Evolutionary conservation across 2,888 invertebrate genomes (phyloP), one percentile per base, ranked within the genome.

Genomic region (Xanthia togata): DNA sequence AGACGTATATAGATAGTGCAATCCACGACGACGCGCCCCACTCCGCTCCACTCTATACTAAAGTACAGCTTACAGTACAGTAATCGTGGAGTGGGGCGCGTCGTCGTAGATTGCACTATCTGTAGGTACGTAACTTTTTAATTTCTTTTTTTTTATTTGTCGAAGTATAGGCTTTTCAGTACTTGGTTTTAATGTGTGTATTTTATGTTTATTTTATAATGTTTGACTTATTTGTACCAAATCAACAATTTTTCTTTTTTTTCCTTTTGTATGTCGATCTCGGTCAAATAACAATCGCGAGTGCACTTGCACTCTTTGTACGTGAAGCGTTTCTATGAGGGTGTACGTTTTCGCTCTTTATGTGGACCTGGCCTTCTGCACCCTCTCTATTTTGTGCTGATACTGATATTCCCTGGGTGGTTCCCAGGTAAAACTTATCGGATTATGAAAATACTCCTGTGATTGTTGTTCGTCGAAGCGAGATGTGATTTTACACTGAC

Each of bases 361-460:
- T 72, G 17, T n/a, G 17, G 14, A 55, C n/a, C 17, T 0, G 4
- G 9, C 38, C 47, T 76, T 70, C 79, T 76, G 50, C 5, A 35
- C 4, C 17, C 8, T 23, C 41, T 44, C 4, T 23, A 31, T 23
- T 38, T 1, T 23, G 11, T 17, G 0, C 17, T 20, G 41, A 78
- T 64, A 73, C 59, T 70, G 64, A 75, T 79, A 81, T 81, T 82
- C 73, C 60, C 67, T 57, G 14, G 62, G 26, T 50, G 47, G 9
- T n/a, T 5, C 57, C 70, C 88, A 88, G 88, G 87, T 88, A 75
- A 85, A 87, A 85, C 53, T 85, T 87, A 87, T 84, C 70, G 78
- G 81, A 86, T 88, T 87, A 85, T 84, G 74, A 84, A 81, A 88
- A 87, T 81, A 79, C 73, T 81, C 78, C 62, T 38, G 41, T 59